A percentile compares a stretch with the other conserved stretches of the same genome.
Evolutionary conservation across 2,888 invertebrate genomes (phyloP).

Genomic region (Zygogramma bicolorata): DNA sequence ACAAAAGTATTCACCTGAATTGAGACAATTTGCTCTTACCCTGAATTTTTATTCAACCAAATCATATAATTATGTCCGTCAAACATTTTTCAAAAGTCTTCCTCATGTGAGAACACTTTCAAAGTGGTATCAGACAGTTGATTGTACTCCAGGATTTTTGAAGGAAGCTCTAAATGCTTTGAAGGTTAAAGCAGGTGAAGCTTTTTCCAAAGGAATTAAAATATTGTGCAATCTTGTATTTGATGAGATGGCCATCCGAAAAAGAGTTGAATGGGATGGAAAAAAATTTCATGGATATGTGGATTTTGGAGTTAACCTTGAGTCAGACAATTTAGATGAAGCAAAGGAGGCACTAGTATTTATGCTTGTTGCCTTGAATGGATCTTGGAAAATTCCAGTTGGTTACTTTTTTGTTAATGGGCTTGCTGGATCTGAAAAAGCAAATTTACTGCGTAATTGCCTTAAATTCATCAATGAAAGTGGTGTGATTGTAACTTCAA

Average conservation of each 20-base stretch:
- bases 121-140: constrained; percentile 43
- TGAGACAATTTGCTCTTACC: constrained; percentile 41
- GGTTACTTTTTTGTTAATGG: too few relatives aligned
- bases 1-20: constrained; percentile 26
- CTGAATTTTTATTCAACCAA: constrained; percentile 41
- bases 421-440: too few relatives aligned
- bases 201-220: constrained; percentile 1
- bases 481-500: constrained; percentile 53
- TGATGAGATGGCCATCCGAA: constrained; percentile 50
- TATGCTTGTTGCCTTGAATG: too few relatives aligned
- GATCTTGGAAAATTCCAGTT: too few relatives aligned
- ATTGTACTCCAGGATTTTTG: constrained; percentile 46
- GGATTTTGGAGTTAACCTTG: constrained; percentile 42
- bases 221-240: constrained; percentile 49
- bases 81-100: constrained; percentile 32
- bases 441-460: too few relatives aligned
- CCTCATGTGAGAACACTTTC: constrained; percentile 40
- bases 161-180: constrained; percentile 43
- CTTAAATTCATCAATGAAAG: too few relatives aligned
- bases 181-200: constrained; percentile 27
- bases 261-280: constrained; percentile 42
- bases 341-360: too few relatives aligned
- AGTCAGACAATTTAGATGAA: constrained; percentile 47
- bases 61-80: constrained; percentile 36
- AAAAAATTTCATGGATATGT: constrained; percentile 40